Evolutionary conservation across 2,888 invertebrate genomes (phyloP).

Genomic region (Phragmatobia fuliginosa): DNA sequence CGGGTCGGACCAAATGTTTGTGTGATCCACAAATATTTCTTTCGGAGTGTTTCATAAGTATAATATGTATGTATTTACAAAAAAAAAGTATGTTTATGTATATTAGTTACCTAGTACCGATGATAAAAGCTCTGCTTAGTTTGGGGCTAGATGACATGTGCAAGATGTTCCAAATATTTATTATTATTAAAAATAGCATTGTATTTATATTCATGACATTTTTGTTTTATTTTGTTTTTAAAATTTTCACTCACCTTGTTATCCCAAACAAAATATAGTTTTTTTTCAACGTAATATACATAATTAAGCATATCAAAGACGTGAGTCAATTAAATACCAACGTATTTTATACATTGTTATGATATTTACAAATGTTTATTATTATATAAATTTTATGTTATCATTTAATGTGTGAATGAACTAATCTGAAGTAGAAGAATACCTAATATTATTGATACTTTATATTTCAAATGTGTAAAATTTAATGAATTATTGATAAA

Average conservation of each 20-base stretch:
- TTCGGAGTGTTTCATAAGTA: no score
- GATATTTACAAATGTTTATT: not conserved
- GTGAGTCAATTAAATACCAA: not conserved
- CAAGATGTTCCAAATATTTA: no score
- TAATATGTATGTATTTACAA: no score
- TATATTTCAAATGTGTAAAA: not conserved
- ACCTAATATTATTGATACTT: not conserved
- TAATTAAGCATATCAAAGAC: not conserved
- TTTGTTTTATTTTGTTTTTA: conserved; percentile 14
- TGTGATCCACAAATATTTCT: no score
- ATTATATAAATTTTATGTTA: not conserved
- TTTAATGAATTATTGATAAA: conserved; percentile 10
- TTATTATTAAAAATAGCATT: no score
- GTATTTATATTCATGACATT: conserved; percentile 41
- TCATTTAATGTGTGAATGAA: not conserved
- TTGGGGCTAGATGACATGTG: no score
- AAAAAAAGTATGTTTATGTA: no score
- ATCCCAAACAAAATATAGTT: not conserved
- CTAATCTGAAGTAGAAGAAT: not conserved
- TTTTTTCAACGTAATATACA: no score
- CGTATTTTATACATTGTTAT: not conserved
- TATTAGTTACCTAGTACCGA: no score
- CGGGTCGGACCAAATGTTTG: no score
- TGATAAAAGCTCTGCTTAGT: no score
- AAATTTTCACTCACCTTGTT: not conserved